Evolutionary conservation across 2,888 invertebrate genomes (phyloP), one percentile per base, ranked within the genome.

Genomic region (Dusona sp.): DNA sequence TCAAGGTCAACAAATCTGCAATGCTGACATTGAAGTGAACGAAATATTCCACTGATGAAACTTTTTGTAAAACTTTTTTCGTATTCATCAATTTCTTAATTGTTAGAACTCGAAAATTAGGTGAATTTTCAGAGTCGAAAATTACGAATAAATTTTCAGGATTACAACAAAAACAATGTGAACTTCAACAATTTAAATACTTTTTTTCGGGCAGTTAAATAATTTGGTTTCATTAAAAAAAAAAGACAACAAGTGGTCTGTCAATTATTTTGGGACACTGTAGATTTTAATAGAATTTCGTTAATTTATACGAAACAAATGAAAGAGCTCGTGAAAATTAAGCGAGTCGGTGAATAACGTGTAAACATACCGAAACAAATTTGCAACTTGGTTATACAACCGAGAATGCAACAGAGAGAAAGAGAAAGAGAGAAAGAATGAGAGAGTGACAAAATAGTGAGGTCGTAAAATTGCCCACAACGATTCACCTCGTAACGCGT

Each of bases 391-490:
- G 54, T 54, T 61, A 54, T 33, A 54, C 36, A 54, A 51, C 13
- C 51, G 73, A 73, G 36, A 73, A 54, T 54, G 38, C 36, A 51
- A 79, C 61, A 38, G 61, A 78, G 25, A 29, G 74, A 22, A 22
- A 48, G 36, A 36, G 57, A 72, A 22, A 45, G 67, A 80, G 22
- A 29, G 51, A 80, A 29, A 51, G 54, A 57, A 33, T 45, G 67
- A 77, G 68, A 51, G 61, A 78, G 42, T 48, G 70, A 45, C 36
- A 42, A 73, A 81, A 73, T 73, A 61, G 57, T 36, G 78, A 45
- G 73, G 61, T 81, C 85, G 75, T 72, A 77, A 81, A 84, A 77
- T 70, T 45, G n/a, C 57, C 29, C 19, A 70, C 48, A 75, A 77
- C 64, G 64, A 70, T 72, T 77, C 77, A 54, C 75, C 54, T 67